Evolutionary conservation across 1,140 invertebrate species (phyloP).

Genomic region (Heliconius hermathena): DNA sequence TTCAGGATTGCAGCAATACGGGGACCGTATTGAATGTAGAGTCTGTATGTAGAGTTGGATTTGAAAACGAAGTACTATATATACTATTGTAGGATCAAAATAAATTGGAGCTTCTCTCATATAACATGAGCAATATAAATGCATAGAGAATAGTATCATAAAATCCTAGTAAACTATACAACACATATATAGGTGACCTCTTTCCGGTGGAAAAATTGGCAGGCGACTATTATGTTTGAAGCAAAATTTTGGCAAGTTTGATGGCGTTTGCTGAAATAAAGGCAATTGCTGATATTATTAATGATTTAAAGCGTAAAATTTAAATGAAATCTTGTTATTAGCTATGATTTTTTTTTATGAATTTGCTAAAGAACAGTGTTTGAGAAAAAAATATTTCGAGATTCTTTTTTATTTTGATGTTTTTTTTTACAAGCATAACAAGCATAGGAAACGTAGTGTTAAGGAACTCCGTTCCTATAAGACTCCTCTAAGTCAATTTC

Average conservation of each 20-base stretch:
- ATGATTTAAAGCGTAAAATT: background rate
- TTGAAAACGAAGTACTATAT: slow-evolving; percentile 16
- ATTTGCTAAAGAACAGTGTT: too few relatives aligned
- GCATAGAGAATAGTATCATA: slow-evolving; percentile 35
- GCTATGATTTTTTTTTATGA: too few relatives aligned
- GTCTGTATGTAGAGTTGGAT: slow-evolving; percentile 14
- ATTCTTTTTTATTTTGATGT: too few relatives aligned
- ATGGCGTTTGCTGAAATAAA: slow-evolving; percentile 8
- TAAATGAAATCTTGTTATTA: background rate
- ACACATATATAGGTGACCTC: slow-evolving; percentile 36
- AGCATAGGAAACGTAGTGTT: too few relatives aligned
- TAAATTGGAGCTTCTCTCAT: slow-evolving; percentile 34
- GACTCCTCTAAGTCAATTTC: too few relatives aligned
- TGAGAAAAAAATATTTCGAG: too few relatives aligned
- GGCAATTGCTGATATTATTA: slow-evolving; percentile 14
- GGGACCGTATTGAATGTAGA: slow-evolving; percentile 5
- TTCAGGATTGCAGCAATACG: background rate
- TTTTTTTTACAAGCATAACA: too few relatives aligned
- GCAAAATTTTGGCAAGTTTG: slow-evolving; percentile 40
- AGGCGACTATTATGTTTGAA: slow-evolving; percentile 39
- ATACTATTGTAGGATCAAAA: slow-evolving; percentile 25
- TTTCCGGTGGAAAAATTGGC: slow-evolving; percentile 43
- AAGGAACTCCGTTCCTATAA: too few relatives aligned
- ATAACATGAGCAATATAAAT: slow-evolving; percentile 23
- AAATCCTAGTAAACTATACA: slow-evolving; percentile 26